Evolutionary conservation across 2,113 vertebrate species (phyloP).

Genomic region (Periophthalmodon schlosseri): DNA sequence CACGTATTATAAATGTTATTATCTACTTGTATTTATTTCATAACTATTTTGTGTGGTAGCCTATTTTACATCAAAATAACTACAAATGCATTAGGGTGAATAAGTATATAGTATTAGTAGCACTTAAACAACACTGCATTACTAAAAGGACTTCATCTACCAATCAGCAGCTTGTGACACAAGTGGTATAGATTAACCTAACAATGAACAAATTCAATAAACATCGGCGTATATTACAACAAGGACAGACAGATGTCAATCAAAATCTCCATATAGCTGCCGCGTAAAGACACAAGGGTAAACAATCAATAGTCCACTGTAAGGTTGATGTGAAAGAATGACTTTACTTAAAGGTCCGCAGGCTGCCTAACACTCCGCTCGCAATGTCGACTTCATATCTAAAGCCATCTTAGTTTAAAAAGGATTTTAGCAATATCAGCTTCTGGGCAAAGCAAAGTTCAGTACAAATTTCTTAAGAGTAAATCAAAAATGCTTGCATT

Average conservation of each 20-base stretch:
- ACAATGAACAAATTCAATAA: constrained; percentile 4
- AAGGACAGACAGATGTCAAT: constrained; percentile 3
- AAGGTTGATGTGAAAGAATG: not conserved
- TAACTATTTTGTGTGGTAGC: too few relatives aligned
- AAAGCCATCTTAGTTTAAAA: not conserved
- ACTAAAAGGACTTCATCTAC: not conserved
- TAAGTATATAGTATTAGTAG: not conserved
- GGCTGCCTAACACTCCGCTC: not conserved
- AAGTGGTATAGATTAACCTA: not conserved
- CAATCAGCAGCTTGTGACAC: not conserved
- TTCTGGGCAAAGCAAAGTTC: not conserved
- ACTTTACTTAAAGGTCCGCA: not conserved
- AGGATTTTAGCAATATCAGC: not conserved
- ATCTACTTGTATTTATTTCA: too few relatives aligned
- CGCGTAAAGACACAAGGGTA: not conserved
- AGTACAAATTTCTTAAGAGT: not conserved
- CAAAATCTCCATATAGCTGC: not conserved
- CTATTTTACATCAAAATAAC: too few relatives aligned
- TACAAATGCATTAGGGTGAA: not conserved
- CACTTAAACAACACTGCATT: not conserved
- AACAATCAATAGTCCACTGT: not conserved
- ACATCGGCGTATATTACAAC: not conserved
- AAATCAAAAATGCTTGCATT: not conserved
- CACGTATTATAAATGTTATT: too few relatives aligned
- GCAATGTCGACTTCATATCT: not conserved